Percentiles rank a stretch among this genome's conserved stretches.
These are phyloP conservation scores for Athripsodes cinereus DNA, from an alignment of 2,888 invertebrate genomes.

Conservation along the genomic window DNA sequence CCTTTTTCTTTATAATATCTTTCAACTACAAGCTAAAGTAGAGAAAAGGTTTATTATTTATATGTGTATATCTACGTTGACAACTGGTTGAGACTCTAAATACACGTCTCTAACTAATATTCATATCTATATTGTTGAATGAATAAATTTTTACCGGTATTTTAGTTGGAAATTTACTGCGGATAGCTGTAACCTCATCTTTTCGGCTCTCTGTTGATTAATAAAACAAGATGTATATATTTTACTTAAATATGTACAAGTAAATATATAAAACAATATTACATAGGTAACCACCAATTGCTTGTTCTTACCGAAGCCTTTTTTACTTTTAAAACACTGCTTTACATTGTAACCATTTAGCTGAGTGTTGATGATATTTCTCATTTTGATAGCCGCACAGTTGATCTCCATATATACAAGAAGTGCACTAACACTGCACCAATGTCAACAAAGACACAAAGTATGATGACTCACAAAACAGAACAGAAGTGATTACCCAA, in stretches of 20 bases:
- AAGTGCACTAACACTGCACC: no score
- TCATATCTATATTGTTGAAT: background rate
- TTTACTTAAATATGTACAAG: background rate
- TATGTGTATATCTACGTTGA: no score
- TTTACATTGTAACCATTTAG: conserved; percentile 46
- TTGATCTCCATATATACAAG: background rate
- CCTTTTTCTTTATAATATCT: conserved; percentile 71
- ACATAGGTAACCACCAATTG: no score
- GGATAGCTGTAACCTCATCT: conserved; percentile 73
- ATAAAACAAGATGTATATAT: conserved; percentile 29
- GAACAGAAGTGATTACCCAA: background rate
- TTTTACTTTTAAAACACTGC: conserved; percentile 48
- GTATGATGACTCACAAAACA: no score
- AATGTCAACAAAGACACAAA: no score
- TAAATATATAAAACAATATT: no score
- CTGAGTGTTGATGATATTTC: conserved; percentile 44
- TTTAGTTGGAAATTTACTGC: conserved; percentile 72
- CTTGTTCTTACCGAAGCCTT: conserved; percentile 45
- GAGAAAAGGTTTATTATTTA: conserved; percentile 27
- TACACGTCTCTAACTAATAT: no score
- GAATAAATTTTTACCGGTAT: conserved; percentile 54
- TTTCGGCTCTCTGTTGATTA: conserved; percentile 58
- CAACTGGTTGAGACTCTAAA: conserved; percentile 13
- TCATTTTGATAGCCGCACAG: conserved; percentile 25
- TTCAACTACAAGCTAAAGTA: conserved; percentile 72